Evolutionary conservation across 1,140 invertebrate genomes (phyloP).

Genomic region (Pseudomyrmex sp.): DNA sequence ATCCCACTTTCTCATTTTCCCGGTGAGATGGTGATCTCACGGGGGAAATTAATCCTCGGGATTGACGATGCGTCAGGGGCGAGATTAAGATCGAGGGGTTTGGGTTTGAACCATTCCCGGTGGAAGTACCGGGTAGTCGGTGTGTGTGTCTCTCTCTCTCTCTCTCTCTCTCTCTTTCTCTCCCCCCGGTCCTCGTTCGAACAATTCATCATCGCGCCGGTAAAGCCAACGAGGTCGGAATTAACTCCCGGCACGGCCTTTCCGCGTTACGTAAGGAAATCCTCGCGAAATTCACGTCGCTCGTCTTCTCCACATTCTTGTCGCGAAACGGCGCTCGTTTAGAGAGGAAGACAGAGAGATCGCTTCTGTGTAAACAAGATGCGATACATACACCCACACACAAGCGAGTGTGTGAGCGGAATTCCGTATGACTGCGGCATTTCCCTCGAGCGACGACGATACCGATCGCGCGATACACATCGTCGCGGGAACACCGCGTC

Average conservation of each 20-base stretch:
- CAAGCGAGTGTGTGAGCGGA: constrained; percentile 10
- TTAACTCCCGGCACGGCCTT: not conserved
- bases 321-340: too few species aligned
- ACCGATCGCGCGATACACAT: not conserved
- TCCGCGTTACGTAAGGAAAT: constrained; percentile 24
- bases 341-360: not conserved
- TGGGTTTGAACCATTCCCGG: not conserved
- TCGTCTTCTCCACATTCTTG: too few species aligned
- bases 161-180: not conserved
- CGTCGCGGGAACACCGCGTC: not conserved
- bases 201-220: constrained; percentile 23
- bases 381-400: not conserved
- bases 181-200: not conserved
- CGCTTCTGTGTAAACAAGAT: constrained; percentile 24
- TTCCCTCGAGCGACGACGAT: not conserved
- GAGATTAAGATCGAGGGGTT: constrained; percentile 1
- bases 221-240: not conserved
- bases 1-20: not conserved
- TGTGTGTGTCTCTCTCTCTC: too few species aligned
- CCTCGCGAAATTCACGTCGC: not conserved
- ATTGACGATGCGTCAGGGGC: not conserved
- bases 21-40: not conserved
- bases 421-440: not conserved
- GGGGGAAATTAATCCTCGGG: constrained; percentile 7
- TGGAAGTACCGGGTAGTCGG: not conserved